Conservation (phyloP, 2,113 vertebrate species). For the Zosterops hypoxanthus region DNA sequence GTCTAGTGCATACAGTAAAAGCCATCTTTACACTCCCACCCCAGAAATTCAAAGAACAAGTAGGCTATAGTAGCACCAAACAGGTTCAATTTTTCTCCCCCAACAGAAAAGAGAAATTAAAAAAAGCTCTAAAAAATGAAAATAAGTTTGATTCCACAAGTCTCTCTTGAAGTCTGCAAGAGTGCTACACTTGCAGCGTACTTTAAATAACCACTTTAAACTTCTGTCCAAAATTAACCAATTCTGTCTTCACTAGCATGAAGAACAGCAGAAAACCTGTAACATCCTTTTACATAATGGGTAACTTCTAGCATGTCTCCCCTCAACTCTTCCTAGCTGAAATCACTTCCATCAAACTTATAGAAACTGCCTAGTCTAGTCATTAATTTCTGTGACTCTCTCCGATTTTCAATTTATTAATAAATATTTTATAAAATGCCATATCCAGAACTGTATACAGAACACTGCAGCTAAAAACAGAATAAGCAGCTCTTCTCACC, state of each 20-base stretch:
- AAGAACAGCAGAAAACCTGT: not conserved
- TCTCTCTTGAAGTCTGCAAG: not conserved
- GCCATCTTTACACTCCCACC: not conserved
- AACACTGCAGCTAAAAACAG: not conserved
- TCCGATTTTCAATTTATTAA: not conserved
- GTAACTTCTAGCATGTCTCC: not conserved
- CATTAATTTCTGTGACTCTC: not conserved
- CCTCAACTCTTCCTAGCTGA: not conserved
- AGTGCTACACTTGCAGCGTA: not conserved
- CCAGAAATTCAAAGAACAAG: not conserved
- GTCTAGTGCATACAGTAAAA: fast-evolving
- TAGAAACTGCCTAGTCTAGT: not conserved
- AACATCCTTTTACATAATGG: not conserved
- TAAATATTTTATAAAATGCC: not conserved
- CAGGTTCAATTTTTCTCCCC: not conserved
- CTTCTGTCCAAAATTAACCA: not conserved
- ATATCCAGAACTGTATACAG: not conserved
- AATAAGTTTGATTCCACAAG: not conserved
- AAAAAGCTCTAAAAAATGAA: not conserved
- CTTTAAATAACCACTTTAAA: not conserved
- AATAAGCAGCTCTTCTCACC: not conserved
- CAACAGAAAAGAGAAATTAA: not conserved
- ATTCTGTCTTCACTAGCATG: not conserved
- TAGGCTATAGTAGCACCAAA: not conserved
- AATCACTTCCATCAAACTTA: not conserved